A percentile compares a stretch with the other conserved stretches of the same genome.
Conservation (phyloP, 2,888 invertebrate species). For the Sussaba pulchella region DNA sequence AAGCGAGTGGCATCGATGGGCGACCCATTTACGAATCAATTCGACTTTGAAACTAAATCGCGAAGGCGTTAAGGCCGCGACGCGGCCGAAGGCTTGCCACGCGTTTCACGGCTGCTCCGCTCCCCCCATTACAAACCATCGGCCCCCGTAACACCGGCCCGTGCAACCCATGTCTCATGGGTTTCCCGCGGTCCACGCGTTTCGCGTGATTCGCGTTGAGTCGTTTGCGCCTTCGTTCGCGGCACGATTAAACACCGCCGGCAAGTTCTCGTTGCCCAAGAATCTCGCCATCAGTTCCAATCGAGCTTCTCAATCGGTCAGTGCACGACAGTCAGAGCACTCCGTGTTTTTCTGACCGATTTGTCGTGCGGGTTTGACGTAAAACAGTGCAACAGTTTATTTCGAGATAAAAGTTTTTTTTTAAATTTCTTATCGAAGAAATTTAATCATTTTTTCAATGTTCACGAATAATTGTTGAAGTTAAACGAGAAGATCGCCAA, state of each 20-base stretch:
- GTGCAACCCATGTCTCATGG: too few species aligned
- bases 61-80: constrained; percentile 56
- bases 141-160: constrained; percentile 53
- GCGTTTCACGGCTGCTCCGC: constrained; percentile 13
- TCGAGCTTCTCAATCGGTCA: constrained; percentile 58
- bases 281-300: constrained; percentile 63
- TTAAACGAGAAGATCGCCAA: neutral
- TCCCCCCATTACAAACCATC: constrained; percentile 51
- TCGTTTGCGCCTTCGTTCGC: constrained; percentile 34
- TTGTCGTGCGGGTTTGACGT: constrained; percentile 20
- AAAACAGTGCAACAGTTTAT: constrained; percentile 13
- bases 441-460: constrained; percentile 16
- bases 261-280: constrained; percentile 51
- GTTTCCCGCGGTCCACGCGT: constrained; percentile 44
- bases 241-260: constrained; percentile 54
- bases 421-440: too few species aligned
- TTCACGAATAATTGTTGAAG: constrained; percentile 2
- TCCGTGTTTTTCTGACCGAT: neutral
- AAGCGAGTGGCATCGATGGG: neutral
- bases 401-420: neutral
- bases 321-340: neutral
- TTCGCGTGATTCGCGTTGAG: constrained; percentile 35
- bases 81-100: constrained; percentile 33
- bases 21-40: constrained; percentile 8
- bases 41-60: constrained; percentile 54